Evolutionary conservation across 2,888 invertebrate species (phyloP), one percentile per base, ranked within the genome.

Genomic region (Euplagia quadripunctaria): DNA sequence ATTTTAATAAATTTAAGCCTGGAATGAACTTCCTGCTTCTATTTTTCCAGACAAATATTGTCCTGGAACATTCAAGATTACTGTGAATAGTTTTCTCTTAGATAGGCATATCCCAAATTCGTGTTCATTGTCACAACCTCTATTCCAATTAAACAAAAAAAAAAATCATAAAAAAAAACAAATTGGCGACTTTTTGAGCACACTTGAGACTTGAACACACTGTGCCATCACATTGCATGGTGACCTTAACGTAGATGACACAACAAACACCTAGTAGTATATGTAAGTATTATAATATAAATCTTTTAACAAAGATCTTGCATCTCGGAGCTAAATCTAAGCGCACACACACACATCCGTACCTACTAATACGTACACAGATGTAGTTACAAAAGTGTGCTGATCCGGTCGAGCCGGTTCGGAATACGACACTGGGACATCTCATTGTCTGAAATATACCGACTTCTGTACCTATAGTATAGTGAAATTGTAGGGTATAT

Each of bases 361-460:
- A 14, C 5, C 42, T 42, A 42, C 64, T 17, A 1, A 42, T 42
- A 42, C 16, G 20, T 58, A 58, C 17, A 68, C 7, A n/a, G 14
- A 7, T 43, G 16, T n/a, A n/a, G 12, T 14, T 41, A 75, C 41
- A 65, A 51, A 75, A 71, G 77, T 79, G 81, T 78, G 79, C 75
- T 73, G 63, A 82, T 81, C 88, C 86, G 81, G 87, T 87, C 79
- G 1, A 73, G 69, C 88, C 85, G 87, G 87, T 87, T 77, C 55
- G 78, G 76, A 77, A 82, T 77, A 74, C 74, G 77, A 72, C 75
- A 74, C 83, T 72, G n/a, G 17, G 76, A 81, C 82, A 61, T 75
- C 73, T 73, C 77, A 87, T 87, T 87, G 88, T 87, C 80, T 81
- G 74, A 69, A 16, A 68, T 16, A 55, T 65, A 31, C 52, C 58